Evolutionary conservation across 2,113 vertebrate species (phyloP), one percentile per base, ranked within the genome.

Genomic region (Callorhinus ursinus): DNA sequence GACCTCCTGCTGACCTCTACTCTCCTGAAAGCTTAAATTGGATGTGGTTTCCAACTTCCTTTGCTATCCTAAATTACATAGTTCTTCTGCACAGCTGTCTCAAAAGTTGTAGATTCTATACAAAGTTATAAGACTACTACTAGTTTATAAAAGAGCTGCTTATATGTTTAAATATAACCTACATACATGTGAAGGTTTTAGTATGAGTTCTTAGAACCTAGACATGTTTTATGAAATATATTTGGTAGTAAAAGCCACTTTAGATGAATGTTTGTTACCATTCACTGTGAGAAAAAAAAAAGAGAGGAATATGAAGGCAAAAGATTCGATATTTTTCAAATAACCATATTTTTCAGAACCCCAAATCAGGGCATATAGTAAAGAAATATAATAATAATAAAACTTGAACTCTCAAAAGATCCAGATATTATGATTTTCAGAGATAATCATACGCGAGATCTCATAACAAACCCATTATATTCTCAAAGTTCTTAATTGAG

Each of bases 11-110:
- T 94, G 93, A 94, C 82, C 74, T 95, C 14, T 80, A 63, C 14
- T 86, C 49, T 92, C 55, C 28, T 51, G 24, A 95, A 96, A 76
- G 33, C 89, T 98, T 76, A 91, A 94, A 96, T 59, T 96, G 7
- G 10, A 83, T 83, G 51, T 96, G 81, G 85, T 91, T 96, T 96
- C 90, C 71, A 90, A 95, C 33, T 95, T 90, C 8, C 14, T 80
- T 82, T 59, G 63, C 55, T 71, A 14, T 81, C 14, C 26, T 65
- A 95, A 92, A 96, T 87, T 90, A 85, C 2, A 7, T 15, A 81
- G 49, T 15, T 67, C 26, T 80, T 89, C 16, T 72, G 59, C 11
- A 24, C 21, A 96, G 39, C 16, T 94, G 18, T 91, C 90, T 72
- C 55, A 92, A 96, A 95, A 79, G 18, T 69, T 55, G 4, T 39